Conservation (phyloP, 2,113 vertebrate species). For the Balaenoptera acutorostrata region DNA sequence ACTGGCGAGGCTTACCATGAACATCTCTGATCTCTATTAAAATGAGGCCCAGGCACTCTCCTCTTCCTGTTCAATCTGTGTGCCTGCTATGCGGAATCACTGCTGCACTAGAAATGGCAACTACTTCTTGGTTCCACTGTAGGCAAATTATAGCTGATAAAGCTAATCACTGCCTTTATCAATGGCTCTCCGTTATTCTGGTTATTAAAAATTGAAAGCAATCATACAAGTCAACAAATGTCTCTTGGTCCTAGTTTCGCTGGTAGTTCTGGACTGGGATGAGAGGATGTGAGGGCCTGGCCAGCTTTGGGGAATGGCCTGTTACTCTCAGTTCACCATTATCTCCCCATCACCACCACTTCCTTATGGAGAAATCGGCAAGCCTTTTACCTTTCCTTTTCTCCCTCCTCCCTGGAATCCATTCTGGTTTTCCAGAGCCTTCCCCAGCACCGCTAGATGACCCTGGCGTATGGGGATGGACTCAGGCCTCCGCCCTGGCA, state of each 20-base stretch:
- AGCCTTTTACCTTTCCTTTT: not conserved
- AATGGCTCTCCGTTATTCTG: not conserved
- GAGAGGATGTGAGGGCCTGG: not conserved
- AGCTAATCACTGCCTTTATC: not conserved
- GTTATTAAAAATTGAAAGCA: not conserved
- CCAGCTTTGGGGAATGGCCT: not conserved
- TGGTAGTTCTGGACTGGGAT: not conserved
- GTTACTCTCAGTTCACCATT: not conserved
- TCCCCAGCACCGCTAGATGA: not conserved
- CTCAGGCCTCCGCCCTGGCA: not conserved
- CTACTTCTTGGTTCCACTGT: not conserved
- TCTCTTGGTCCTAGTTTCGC: not conserved
- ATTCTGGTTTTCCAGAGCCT: not conserved
- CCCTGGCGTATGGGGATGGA: too few relatives aligned
- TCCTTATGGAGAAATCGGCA: not conserved
- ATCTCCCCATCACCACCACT: not conserved
- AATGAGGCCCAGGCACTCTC: not conserved
- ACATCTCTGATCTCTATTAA: not conserved
- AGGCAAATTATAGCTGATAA: not conserved
- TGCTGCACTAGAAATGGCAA: not conserved
- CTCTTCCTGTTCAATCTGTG: not conserved
- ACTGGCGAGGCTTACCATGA: not conserved
- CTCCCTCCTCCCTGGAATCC: not conserved
- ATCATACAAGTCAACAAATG: not conserved
- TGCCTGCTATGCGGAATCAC: accelerated